Conservation (phyloP, 2,797 vertebrate genomes). For the Percopsis omiscomaycus region DNA sequence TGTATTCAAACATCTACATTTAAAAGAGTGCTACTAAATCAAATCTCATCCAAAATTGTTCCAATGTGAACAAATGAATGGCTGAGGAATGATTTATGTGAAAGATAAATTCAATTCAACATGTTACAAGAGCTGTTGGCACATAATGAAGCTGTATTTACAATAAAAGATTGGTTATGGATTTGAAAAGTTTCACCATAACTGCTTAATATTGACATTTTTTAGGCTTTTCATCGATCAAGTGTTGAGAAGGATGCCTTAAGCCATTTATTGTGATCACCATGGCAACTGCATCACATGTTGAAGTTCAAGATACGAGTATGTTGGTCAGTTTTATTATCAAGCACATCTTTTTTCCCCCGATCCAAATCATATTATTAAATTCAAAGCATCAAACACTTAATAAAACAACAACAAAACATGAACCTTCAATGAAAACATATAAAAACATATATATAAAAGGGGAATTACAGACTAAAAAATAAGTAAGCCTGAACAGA, state of each 20-base stretch:
- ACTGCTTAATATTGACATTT: no score
- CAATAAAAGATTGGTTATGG: no score
- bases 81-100: no score
- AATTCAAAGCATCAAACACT: conserved; percentile 55
- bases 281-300: not conserved
- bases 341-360: conserved; percentile 48
- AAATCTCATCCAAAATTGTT: no score
- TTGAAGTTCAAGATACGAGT: not conserved
- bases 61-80: no score
- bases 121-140: no score
- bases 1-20: no score
- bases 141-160: no score
- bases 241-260: not conserved
- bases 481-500: no score
- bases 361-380: conserved; percentile 56
- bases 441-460: conserved; percentile 66
- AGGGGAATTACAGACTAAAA: conserved; percentile 13
- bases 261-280: not conserved
- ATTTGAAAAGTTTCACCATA: no score
- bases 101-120: no score
- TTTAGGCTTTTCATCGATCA: not conserved
- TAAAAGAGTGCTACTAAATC: no score
- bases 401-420: conserved; percentile 47
- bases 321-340: conserved; percentile 28
- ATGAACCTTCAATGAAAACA: conserved; percentile 59